Evolutionary conservation across 2,888 invertebrate species (phyloP).

Genomic region (Silvanus unidentatus): DNA sequence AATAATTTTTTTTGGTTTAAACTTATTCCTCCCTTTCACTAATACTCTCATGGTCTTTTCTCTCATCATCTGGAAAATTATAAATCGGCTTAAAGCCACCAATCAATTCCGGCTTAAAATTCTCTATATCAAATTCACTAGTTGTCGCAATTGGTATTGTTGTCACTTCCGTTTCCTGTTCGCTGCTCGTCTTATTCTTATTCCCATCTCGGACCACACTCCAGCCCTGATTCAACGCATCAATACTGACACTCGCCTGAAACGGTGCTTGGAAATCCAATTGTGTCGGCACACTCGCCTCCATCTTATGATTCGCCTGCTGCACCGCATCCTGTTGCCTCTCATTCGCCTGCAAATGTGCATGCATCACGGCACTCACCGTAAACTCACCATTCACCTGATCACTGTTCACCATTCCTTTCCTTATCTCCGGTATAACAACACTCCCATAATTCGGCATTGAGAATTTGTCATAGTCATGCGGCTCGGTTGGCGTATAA

Average conservation of each 20-base stretch:
- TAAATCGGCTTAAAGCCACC: constrained; percentile 69
- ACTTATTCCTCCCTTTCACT: constrained; percentile 26
- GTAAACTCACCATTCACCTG: constrained; percentile 36
- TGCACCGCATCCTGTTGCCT: constrained; percentile 12
- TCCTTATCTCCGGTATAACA: constrained; percentile 49
- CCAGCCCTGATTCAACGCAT: constrained; percentile 57
- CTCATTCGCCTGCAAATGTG: constrained; percentile 31
- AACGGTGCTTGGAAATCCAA: constrained; percentile 64
- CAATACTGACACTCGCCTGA: constrained; percentile 59
- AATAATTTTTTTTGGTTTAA: constrained; percentile 7
- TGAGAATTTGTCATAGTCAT: constrained; percentile 39
- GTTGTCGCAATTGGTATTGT: constrained; percentile 41
- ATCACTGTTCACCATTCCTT: constrained; percentile 9
- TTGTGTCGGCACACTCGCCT: constrained; percentile 27
- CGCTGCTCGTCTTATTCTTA: constrained; percentile 24
- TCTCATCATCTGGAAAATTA: constrained; percentile 33
- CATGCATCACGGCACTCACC: constrained; percentile 45
- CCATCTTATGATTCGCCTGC: constrained; percentile 20
- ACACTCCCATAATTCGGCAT: constrained; percentile 48
- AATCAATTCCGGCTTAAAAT: constrained; percentile 62
- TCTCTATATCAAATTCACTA: constrained; percentile 57
- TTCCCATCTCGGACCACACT: constrained; percentile 49
- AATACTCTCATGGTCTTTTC: constrained; percentile 18
- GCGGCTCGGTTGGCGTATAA: constrained; percentile 55
- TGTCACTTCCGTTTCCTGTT: constrained; percentile 35